Conservation (phyloP, 2,797 vertebrate species). For the Megaceryle alcyon region DNA sequence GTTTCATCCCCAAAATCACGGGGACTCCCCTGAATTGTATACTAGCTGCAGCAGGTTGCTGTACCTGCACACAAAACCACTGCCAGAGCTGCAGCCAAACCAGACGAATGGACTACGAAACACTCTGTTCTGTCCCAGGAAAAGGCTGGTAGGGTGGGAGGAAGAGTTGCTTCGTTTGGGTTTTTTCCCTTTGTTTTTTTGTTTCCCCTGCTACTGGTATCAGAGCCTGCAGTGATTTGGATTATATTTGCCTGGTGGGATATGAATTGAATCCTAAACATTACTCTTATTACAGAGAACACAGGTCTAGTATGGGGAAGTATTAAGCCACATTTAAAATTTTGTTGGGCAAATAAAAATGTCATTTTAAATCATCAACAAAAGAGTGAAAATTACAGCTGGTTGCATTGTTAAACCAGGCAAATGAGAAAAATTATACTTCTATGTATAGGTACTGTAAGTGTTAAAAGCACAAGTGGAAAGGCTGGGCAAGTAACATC, state of each 20-base stretch:
- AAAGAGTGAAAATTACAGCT: not conserved
- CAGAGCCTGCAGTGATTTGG: not conserved
- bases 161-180: not conserved
- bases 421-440: not conserved
- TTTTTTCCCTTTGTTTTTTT: not conserved
- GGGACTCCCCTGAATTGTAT: not conserved
- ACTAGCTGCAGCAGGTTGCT: not conserved
- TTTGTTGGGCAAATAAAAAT: not conserved
- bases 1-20: not conserved
- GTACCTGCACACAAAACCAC: slow-evolving; percentile 7
- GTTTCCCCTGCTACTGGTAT: not conserved
- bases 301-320: not conserved
- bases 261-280: not conserved
- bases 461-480: not conserved
- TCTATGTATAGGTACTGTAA: not conserved
- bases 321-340: not conserved
- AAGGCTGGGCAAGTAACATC: not conserved
- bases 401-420: not conserved
- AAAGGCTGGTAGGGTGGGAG: not conserved
- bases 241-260: not conserved
- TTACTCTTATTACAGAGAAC: not conserved
- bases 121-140: not conserved
- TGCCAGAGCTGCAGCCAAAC: not conserved
- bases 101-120: not conserved
- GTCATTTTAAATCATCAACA: not conserved